Evolutionary conservation across 2,113 vertebrate genomes (phyloP), one percentile per base, ranked within the genome.

Genomic region (Paracanthobrama guichenoti): DNA sequence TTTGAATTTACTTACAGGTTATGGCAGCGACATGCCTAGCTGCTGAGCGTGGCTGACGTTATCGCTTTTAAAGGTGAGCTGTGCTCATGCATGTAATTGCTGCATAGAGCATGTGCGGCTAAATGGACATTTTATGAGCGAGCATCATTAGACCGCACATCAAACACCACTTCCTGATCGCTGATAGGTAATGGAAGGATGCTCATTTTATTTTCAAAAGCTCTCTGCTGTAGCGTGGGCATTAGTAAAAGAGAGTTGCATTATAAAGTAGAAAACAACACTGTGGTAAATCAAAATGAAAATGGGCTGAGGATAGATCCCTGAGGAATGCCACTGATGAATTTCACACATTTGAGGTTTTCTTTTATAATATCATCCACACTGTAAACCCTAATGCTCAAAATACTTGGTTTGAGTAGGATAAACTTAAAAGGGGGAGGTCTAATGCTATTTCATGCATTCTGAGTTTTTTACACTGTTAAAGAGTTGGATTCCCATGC

Each of bases 61-160:
- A 88, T 75, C 6, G 24, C 67, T 69, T 72, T 50, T 69, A 78
- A 28, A 77, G 57, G 48, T 76, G 53, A 86, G 77, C 72, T 64
- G 72, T 77, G 31, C 78, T 78, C 84, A 73, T 73, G 83, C 48
- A 82, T 76, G 55, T 83, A 75, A 87, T 77, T 83, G 82, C 16
- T n/a, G 73, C 62, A 39, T 35, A 74, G 24, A 46, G 50, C 28
- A 39, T 24, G 73, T 73, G 42, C 1, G 3, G 50, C 66, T 83
- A 80, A 79, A 81, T 88, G 84, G 59, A 76, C 12, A 12, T 59
- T 86, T 85, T 75, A 88, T 76, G 81, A 80, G 78, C 10, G 26
- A 35, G 64, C 31, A 59, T 84, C 79, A 80, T 82, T 82, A 85
- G 67, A 73, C 53, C 20, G 14, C 73, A 85, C 55, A 18, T 84